A percentile compares a stretch with the other conserved stretches of the same genome.
These are phyloP conservation scores for Dromius quadrimaculatus DNA, from an alignment of 2,888 invertebrate species.

Conservation along the genomic window DNA sequence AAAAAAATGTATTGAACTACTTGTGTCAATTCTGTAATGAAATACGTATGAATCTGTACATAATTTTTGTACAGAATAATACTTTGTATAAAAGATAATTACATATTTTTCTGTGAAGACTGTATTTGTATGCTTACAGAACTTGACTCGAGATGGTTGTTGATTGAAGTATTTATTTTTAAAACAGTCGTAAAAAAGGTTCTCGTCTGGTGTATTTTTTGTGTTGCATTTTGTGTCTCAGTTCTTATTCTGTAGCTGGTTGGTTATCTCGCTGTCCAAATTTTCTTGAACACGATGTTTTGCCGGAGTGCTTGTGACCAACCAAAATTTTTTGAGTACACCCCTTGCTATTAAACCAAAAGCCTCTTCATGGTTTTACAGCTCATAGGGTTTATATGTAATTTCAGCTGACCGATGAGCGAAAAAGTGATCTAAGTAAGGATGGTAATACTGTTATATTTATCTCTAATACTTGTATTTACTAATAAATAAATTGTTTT, in stretches of 20 bases:
- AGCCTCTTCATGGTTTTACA: slow-evolving; percentile 52
- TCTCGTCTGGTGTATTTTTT: neutral
- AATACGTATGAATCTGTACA: no score
- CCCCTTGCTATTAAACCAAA: slow-evolving; percentile 48
- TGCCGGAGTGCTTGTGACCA: slow-evolving; percentile 31
- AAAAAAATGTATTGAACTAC: no score
- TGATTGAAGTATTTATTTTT: no score
- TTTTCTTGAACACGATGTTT: slow-evolving; percentile 12
- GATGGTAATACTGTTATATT: slow-evolving; percentile 65
- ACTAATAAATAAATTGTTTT: slow-evolving; percentile 64
- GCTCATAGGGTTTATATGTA: slow-evolving; percentile 47
- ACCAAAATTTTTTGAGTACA: slow-evolving; percentile 25
- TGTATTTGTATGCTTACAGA: no score
- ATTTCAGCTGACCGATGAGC: slow-evolving; percentile 38
- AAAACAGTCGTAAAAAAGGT: no score
- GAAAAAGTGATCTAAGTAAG: slow-evolving; percentile 47
- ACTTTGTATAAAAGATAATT: no score
- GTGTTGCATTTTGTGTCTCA: neutral
- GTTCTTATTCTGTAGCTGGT: neutral
- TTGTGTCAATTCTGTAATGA: no score
- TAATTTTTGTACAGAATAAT: no score
- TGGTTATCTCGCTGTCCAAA: slow-evolving; percentile 2
- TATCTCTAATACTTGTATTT: slow-evolving; percentile 64
- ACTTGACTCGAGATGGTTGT: no score
- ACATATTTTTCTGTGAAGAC: no score